Conservation (phyloP, 2,888 invertebrate species). For the Eilema depressum region DNA sequence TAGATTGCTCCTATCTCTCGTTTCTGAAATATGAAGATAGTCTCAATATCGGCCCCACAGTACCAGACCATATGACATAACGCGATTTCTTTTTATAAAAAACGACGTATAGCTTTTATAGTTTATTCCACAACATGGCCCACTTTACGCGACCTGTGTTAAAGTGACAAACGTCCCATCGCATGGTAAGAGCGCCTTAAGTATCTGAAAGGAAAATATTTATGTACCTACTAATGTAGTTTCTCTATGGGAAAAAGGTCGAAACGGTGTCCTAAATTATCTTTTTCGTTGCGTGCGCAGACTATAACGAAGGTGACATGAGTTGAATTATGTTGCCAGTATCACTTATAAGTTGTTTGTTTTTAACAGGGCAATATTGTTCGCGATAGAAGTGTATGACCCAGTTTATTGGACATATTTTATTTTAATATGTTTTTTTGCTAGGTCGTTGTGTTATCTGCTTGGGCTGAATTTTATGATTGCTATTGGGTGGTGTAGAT, state of each 20-base stretch:
- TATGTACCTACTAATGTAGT: neutral
- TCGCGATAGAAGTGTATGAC: neutral
- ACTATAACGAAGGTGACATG: neutral
- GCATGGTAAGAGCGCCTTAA: neutral
- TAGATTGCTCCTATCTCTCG: too few species aligned
- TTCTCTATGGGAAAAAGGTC: constrained; percentile 4
- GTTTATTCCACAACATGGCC: neutral
- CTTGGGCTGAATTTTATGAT: too few species aligned
- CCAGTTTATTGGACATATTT: neutral
- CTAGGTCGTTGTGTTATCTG: neutral
- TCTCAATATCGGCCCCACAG: too few species aligned
- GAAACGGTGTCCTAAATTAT: neutral
- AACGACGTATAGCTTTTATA: too few species aligned
- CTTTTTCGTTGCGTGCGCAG: constrained; percentile 1
- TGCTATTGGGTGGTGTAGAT: too few species aligned
- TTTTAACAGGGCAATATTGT: constrained; percentile 1
- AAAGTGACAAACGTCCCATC: constrained; percentile 1
- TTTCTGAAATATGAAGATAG: too few species aligned
- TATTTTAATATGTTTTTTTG: neutral
- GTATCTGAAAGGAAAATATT: neutral
- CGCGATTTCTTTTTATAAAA: too few species aligned
- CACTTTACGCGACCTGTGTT: neutral
- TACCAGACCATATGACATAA: too few species aligned
- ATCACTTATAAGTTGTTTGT: constrained; percentile 3
- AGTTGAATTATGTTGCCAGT: neutral